Percentiles rank a stretch among this genome's conserved stretches.
Conservation (phyloP, 2,888 invertebrate genomes). For the Cepaea hortensis region DNA sequence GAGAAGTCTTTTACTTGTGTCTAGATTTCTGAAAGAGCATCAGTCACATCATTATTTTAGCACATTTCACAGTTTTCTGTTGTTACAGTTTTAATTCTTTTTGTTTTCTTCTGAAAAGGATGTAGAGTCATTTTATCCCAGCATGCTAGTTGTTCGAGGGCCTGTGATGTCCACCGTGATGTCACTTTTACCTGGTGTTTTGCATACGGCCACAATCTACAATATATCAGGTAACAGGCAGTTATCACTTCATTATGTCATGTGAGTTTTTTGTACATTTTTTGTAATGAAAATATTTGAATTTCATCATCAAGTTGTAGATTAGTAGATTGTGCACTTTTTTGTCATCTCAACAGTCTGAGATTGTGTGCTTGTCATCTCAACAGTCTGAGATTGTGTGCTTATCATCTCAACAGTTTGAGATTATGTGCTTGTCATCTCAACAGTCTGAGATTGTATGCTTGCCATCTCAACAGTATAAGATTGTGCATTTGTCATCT, state of each 20-base stretch:
- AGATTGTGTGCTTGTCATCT: too few relatives aligned
- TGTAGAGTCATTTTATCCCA: constrained; percentile 77
- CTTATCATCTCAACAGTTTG: too few relatives aligned
- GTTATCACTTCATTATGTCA: background rate
- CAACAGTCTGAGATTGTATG: background rate
- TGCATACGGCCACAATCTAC: constrained; percentile 80
- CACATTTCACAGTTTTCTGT: too few relatives aligned
- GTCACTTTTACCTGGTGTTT: constrained; percentile 83
- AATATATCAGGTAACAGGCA: constrained; percentile 62
- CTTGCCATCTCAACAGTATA: too few relatives aligned
- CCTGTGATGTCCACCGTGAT: constrained; percentile 85
- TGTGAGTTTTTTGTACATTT: background rate
- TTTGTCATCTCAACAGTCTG: background rate
- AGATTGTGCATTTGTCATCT: too few relatives aligned
- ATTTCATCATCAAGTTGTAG: background rate
- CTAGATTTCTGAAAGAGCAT: too few relatives aligned
- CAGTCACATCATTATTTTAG: too few relatives aligned
- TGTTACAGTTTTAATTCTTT: too few relatives aligned
- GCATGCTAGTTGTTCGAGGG: constrained; percentile 86
- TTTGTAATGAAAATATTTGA: background rate
- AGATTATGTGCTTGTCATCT: background rate
- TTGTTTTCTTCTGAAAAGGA: constrained; percentile 46
- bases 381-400: too few relatives aligned
- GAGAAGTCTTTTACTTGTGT: too few relatives aligned
- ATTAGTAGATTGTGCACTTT: background rate